Evolutionary conservation across 2,113 vertebrate species (phyloP).

Genomic region (Tachysurus fulvidraco): DNA sequence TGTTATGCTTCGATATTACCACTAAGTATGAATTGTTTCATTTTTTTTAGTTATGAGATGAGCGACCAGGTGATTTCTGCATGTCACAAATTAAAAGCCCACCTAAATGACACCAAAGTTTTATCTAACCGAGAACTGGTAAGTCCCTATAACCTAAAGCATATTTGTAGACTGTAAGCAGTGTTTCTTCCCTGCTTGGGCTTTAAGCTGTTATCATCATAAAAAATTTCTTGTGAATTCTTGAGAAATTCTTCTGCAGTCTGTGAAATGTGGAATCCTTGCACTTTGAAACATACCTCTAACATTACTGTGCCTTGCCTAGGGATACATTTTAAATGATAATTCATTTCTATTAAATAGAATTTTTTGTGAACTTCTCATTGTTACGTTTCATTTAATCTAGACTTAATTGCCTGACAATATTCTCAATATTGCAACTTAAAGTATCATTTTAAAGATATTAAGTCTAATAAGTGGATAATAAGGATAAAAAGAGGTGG

Average conservation of each 20-base stretch:
- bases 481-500: background rate
- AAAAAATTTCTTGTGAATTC: background rate
- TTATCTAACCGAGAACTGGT: slow-evolving; percentile 89
- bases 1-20: background rate
- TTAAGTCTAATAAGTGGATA: too few relatives aligned
- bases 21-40: slow-evolving; percentile 1
- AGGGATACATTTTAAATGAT: background rate
- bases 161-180: background rate
- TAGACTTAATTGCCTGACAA: background rate
- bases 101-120: slow-evolving; percentile 79
- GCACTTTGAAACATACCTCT: background rate
- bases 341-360: background rate
- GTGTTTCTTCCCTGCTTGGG: background rate
- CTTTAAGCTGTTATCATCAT: background rate
- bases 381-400: background rate
- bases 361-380: background rate
- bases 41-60: slow-evolving; percentile 78
- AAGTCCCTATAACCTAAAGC: slow-evolving; percentile 58
- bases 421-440: background rate
- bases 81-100: slow-evolving; percentile 83
- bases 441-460: background rate
- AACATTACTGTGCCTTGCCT: background rate
- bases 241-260: background rate
- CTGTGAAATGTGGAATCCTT: slow-evolving; percentile 25
- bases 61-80: slow-evolving; percentile 90